A percentile compares a stretch with the other conserved stretches of the same genome.
Conservation (phyloP, 2,888 invertebrate species). For the Sminthurides aquaticus region DNA sequence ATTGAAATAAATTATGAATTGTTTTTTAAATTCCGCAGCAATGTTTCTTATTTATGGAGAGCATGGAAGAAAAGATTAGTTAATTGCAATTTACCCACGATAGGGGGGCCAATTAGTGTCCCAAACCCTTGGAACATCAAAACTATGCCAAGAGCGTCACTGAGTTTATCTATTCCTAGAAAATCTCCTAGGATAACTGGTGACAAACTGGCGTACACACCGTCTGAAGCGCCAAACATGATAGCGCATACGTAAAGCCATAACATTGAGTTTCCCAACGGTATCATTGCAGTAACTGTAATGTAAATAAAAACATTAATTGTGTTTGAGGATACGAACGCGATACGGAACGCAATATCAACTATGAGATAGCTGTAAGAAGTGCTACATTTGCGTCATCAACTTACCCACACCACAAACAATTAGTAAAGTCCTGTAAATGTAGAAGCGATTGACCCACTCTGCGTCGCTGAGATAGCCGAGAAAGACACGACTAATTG, state of each 20-base stretch:
- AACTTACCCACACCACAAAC: background rate
- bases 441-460: slow-evolving; percentile 5
- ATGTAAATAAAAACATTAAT: background rate
- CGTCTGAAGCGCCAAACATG: background rate
- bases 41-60: too few species aligned
- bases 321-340: too few species aligned
- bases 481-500: slow-evolving; percentile 1
- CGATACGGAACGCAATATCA: too few species aligned
- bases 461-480: slow-evolving; percentile 3
- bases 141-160: background rate
- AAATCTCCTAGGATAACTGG: background rate
- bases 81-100: background rate
- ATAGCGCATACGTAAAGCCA: background rate
- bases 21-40: too few species aligned
- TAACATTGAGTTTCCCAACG: background rate
- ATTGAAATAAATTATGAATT: too few species aligned
- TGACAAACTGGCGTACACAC: background rate
- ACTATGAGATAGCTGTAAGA: too few species aligned
- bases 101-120: background rate
- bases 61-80: background rate
- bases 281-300: background rate
- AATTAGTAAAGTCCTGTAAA: background rate
- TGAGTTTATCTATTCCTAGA: background rate
- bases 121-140: background rate
- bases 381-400: too few species aligned